These are phyloP conservation scores for Ichneumon xanthorius DNA, from an alignment of 2,888 invertebrate species.

Conservation along the genomic window DNA sequence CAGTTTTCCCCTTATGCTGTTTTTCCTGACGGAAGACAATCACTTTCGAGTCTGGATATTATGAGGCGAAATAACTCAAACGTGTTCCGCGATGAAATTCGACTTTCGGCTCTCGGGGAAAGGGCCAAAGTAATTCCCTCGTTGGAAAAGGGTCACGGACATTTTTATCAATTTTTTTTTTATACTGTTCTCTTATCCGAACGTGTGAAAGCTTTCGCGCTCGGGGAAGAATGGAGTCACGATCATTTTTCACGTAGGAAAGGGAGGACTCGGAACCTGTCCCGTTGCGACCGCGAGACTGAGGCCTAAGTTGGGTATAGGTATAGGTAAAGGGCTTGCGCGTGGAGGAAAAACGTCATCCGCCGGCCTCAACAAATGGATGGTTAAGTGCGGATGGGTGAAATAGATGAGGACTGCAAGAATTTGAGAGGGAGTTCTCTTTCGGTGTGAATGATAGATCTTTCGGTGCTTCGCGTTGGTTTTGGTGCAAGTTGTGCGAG, in stretches of 20 bases:
- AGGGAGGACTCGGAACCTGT: constrained; percentile 60
- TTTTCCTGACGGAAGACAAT: constrained; percentile 18
- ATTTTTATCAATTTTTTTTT: constrained; percentile 14
- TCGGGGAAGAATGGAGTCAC: constrained; percentile 70
- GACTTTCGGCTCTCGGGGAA: constrained; percentile 22
- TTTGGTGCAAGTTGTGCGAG: neutral
- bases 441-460: constrained; percentile 76
- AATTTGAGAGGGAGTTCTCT: constrained; percentile 67
- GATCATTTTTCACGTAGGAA: constrained; percentile 73
- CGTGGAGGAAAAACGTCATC: constrained; percentile 31
- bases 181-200: constrained; percentile 18
- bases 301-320: constrained; percentile 3
- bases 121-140: neutral
- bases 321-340: constrained; percentile 19
- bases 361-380: constrained; percentile 71
- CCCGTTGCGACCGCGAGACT: constrained; percentile 14
- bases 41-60: constrained; percentile 35
- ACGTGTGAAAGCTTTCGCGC: constrained; percentile 55
- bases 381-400: constrained; percentile 74
- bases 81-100: constrained; percentile 33
- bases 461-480: neutral
- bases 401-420: constrained; percentile 77
- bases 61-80: constrained; percentile 46
- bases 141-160: neutral
- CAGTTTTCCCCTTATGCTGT: neutral